phyloP scores from a whole-genome alignment of 2,888 invertebrate species.

The Yponomeuta plumbellus region DNA sequence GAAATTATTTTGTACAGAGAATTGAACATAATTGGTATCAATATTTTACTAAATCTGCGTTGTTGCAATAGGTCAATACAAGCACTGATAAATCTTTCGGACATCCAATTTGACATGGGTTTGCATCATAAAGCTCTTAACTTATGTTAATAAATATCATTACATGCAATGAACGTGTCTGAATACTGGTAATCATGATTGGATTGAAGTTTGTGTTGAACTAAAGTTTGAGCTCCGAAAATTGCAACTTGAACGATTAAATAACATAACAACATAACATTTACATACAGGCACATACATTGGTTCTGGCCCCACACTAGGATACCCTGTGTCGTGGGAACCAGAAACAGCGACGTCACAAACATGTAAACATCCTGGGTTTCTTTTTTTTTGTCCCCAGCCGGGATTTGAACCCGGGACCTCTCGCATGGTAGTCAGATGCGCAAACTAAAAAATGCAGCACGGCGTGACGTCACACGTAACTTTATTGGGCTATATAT shows the following conservation, averaged over 20 bases:
- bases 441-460: too few species aligned
- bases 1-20: neutral
- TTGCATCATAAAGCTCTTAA: neutral
- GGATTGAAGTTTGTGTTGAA: neutral
- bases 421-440: too few species aligned
- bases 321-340: too few species aligned
- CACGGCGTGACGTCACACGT: too few species aligned
- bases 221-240: neutral
- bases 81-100: neutral
- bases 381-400: too few species aligned
- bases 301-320: too few species aligned
- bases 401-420: too few species aligned
- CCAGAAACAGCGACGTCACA: too few species aligned
- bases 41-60: neutral
- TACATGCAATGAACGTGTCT: neutral
- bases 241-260: neutral
- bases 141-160: slow-evolving; percentile 1
- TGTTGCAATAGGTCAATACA: neutral
- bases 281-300: too few species aligned
- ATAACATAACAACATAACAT: too few species aligned
- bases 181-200: neutral
- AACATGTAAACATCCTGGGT: too few species aligned
- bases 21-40: neutral
- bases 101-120: neutral
- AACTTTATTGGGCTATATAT: too few species aligned